These are phyloP conservation scores for Andrena bicolor DNA, from an alignment of 2,888 invertebrate species.

Conservation along the genomic window DNA sequence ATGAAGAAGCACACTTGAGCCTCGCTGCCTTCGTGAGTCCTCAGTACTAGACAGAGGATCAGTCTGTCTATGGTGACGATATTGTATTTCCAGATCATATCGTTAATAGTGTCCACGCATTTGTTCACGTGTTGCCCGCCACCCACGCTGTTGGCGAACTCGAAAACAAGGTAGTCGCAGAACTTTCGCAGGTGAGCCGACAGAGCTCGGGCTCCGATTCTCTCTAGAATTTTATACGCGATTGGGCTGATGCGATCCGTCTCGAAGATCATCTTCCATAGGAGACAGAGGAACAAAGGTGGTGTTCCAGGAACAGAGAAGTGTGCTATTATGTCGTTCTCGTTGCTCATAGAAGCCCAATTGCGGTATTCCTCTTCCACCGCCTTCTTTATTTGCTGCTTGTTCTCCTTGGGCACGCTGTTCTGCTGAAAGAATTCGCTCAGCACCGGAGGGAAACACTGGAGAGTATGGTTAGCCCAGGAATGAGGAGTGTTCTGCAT, in stretches of 20 bases:
- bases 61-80: slow-evolving; percentile 97
- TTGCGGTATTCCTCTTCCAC: slow-evolving; percentile 98
- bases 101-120: slow-evolving; percentile 97
- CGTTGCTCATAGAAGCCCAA: slow-evolving; percentile 98
- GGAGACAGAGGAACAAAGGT: slow-evolving; percentile 94
- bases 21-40: slow-evolving; percentile 97
- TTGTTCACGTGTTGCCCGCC: slow-evolving; percentile 96
- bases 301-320: slow-evolving; percentile 97
- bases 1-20: slow-evolving; percentile 98
- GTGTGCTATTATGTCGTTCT: slow-evolving; percentile 97
- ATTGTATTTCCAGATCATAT: slow-evolving; percentile 99
- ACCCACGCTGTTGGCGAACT: slow-evolving; percentile 95
- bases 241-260: slow-evolving; percentile 97
- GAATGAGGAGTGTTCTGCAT: slow-evolving; percentile 98
- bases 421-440: slow-evolving; percentile 96
- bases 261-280: slow-evolving; percentile 98
- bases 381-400: slow-evolving; percentile 95
- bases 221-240: slow-evolving; percentile 97
- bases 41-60: slow-evolving; percentile 95
- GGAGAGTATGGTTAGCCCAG: slow-evolving; percentile 96
- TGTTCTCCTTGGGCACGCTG: slow-evolving; percentile 94
- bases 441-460: slow-evolving; percentile 95
- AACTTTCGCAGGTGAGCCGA: slow-evolving; percentile 97
- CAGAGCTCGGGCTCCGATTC: slow-evolving; percentile 96
- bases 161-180: slow-evolving; percentile 97